These are phyloP conservation scores for Paedocypris sp. DNA, from an alignment of 2,113 vertebrate genomes.

Conservation along the genomic window DNA sequence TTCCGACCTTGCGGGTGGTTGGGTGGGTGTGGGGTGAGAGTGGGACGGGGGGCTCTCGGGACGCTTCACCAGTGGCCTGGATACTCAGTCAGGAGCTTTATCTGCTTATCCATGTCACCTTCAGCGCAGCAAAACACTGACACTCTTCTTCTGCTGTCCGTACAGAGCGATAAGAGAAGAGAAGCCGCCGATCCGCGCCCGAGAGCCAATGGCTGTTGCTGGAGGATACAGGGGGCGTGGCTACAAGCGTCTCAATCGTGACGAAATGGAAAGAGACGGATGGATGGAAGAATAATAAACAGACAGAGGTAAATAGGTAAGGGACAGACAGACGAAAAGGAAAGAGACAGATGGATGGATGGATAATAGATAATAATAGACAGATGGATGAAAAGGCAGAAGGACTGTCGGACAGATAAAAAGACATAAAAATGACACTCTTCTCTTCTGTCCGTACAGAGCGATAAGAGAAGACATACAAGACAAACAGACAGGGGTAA, in stretches of 20 bases:
- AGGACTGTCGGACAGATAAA: no score
- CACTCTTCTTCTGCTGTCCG: constrained; percentile 19
- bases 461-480: constrained; percentile 26
- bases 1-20: constrained; percentile 51
- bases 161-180: constrained; percentile 22
- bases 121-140: constrained; percentile 40
- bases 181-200: constrained; percentile 15
- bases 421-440: constrained; percentile 27
- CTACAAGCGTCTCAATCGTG: not conserved
- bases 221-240: constrained; percentile 10
- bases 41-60: constrained; percentile 39
- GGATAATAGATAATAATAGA: no score
- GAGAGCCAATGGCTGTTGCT: not conserved
- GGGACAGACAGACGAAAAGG: no score
- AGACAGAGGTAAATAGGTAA: no score
- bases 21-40: constrained; percentile 14
- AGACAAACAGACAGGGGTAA: no score
- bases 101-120: constrained; percentile 57
- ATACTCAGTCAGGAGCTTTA: constrained; percentile 49
- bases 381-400: no score
- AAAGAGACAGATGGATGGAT: no score
- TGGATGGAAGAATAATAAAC: no score
- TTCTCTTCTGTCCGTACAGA: constrained; percentile 17
- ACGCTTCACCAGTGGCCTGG: constrained; percentile 47
- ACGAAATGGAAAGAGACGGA: no score